Evolutionary conservation across 2,113 vertebrate genomes (phyloP).

Genomic region (Anolis carolinensis): DNA sequence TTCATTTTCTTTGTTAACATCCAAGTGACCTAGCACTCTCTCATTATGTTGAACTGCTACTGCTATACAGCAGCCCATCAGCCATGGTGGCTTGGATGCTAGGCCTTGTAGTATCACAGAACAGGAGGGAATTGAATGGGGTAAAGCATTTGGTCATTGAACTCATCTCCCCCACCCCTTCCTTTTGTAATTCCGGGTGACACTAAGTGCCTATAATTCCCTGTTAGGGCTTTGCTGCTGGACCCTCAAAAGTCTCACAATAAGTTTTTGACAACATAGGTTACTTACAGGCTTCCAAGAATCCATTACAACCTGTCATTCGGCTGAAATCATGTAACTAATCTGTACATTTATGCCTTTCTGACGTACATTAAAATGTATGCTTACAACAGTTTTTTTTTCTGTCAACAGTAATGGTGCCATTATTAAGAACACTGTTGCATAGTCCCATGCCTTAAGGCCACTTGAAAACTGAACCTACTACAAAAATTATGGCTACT

Average conservation of each 20-base stretch:
- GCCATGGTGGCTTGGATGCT: too few species aligned
- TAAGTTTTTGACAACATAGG: slow-evolving; percentile 63
- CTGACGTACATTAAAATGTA: slow-evolving; percentile 52
- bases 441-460: slow-evolving; percentile 42
- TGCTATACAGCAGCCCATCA: too few species aligned
- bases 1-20: too few species aligned
- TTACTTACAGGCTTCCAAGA: slow-evolving; percentile 58
- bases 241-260: slow-evolving; percentile 57
- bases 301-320: slow-evolving; percentile 55
- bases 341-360: slow-evolving; percentile 62
- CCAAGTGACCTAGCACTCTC: too few species aligned
- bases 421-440: slow-evolving; percentile 42
- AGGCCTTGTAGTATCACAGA: too few species aligned
- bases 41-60: too few species aligned
- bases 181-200: slow-evolving; percentile 38
- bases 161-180: neutral
- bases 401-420: slow-evolving; percentile 50
- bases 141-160: neutral
- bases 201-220: slow-evolving; percentile 43
- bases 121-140: neutral
- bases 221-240: slow-evolving; percentile 50
- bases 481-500: slow-evolving; percentile 54
- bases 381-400: slow-evolving; percentile 36
- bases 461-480: slow-evolving; percentile 57
- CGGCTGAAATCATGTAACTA: slow-evolving; percentile 44